Percentiles rank a stretch among this genome's conserved stretches.
phyloP scores from a whole-genome alignment of 2,797 vertebrate genomes.

The Dendrocincla fuliginosa region DNA sequence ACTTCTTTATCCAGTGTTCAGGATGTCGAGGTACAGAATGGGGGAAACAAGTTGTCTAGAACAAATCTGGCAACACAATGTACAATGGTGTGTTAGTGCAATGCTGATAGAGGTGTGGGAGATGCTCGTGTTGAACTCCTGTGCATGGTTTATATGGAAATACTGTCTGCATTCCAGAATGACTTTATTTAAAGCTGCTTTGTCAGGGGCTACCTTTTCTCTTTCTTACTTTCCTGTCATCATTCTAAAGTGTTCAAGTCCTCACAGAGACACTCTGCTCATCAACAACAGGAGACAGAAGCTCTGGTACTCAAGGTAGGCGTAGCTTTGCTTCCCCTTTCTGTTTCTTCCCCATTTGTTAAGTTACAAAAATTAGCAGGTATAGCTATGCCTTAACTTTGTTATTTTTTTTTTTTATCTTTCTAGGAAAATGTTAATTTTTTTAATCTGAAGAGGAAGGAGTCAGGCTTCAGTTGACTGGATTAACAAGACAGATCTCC shows the following conservation, averaged over 20 bases:
- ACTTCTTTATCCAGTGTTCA: slow-evolving; percentile 99
- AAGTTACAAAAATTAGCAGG: neutral
- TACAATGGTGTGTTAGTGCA: neutral
- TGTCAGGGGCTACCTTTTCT: neutral
- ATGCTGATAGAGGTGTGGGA: slow-evolving; percentile 7
- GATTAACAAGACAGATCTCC: neutral
- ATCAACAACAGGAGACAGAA: neutral
- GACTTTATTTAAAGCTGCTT: slow-evolving; percentile 17
- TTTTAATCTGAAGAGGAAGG: neutral
- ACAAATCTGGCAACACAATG: neutral
- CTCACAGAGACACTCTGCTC: neutral
- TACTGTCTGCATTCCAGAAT: slow-evolving; percentile 11
- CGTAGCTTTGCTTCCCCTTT: neutral
- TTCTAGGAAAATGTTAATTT: neutral
- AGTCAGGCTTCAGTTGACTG: neutral
- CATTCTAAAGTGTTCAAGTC: neutral
- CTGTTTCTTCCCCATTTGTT: neutral
- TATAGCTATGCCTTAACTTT: neutral
- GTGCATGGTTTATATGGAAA: slow-evolving; percentile 9
- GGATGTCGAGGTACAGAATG: slow-evolving; percentile 93
- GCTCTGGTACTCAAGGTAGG: slow-evolving; percentile 35
- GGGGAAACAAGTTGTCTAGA: slow-evolving; percentile 55
- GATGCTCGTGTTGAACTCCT: neutral
- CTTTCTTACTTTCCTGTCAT: neutral
- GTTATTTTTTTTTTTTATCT: neutral